These are phyloP conservation scores for Heteractis magnifica DNA, from an alignment of 92 coral and sea anemone genomes.

Conservation along the genomic window DNA sequence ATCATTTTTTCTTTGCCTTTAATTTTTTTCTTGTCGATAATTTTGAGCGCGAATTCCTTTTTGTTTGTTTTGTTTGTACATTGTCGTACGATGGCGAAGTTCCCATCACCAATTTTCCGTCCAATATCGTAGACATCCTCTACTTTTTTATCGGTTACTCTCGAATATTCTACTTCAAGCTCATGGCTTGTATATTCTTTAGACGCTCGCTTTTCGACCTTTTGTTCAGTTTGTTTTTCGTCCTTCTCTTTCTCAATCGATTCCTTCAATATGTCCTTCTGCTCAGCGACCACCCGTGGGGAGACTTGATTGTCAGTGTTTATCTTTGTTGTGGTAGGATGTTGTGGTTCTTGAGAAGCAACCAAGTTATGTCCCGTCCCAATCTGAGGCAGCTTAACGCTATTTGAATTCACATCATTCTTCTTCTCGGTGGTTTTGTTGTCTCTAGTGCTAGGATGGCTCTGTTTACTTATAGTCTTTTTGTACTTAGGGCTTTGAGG, in stretches of 20 bases:
- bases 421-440: constrained; percentile 17
- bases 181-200: constrained; percentile 37
- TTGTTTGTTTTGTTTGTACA: constrained; percentile 77
- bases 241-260: constrained; percentile 6
- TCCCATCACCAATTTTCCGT: constrained; percentile 92
- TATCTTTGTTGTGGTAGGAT: constrained; percentile 18
- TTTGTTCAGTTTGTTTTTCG: constrained; percentile 21
- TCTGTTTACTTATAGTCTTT: constrained; percentile 35
- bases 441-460: constrained; percentile 6
- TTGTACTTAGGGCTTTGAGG: constrained; percentile 32
- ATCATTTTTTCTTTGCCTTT: constrained; percentile 94
- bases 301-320: constrained; percentile 2
- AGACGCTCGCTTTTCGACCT: constrained; percentile 26
- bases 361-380: constrained; percentile 54
- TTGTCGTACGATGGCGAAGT: constrained; percentile 91
- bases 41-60: constrained; percentile 83
- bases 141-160: constrained; percentile 69
- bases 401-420: constrained; percentile 17
- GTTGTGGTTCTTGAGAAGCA: constrained; percentile 33
- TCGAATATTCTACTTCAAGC: constrained; percentile 56
- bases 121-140: constrained; percentile 91
- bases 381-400: constrained; percentile 75
- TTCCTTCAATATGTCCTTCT: neutral
- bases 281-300: constrained; percentile 24
- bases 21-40: constrained; percentile 85